These are phyloP conservation scores for Macropus fuliginosus DNA, from an alignment of 2,797 vertebrate species.

Conservation along the genomic window DNA sequence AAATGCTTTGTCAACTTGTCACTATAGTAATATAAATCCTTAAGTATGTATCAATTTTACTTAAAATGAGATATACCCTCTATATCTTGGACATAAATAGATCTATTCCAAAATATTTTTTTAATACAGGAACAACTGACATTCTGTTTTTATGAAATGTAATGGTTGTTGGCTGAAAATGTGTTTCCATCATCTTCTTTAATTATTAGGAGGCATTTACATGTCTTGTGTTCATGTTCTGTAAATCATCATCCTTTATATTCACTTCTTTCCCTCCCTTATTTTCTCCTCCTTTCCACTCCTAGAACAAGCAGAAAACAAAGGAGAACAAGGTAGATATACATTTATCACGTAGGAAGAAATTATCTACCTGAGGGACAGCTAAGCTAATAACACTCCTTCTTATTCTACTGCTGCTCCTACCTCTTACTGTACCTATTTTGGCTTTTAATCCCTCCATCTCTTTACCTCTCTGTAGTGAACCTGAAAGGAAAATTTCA, in stretches of 20 bases:
- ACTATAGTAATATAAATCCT: neutral
- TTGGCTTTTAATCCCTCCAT: neutral
- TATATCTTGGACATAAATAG: neutral
- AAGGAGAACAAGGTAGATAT: neutral
- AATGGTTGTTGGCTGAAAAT: neutral
- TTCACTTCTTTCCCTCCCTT: neutral
- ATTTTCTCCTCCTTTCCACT: neutral
- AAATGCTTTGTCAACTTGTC: neutral
- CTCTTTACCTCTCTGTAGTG: neutral
- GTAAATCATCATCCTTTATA: neutral
- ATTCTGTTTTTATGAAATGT: neutral
- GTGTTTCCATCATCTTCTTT: neutral
- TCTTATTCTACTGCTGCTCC: neutral
- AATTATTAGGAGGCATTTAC: neutral
- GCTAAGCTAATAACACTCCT: neutral
- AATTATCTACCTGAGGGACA: neutral
- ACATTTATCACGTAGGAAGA: neutral
- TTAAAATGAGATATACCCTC: neutral
- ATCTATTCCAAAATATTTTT: neutral
- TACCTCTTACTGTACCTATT: neutral
- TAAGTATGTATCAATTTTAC: neutral
- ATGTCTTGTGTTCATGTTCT: neutral
- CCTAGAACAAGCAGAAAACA: neutral
- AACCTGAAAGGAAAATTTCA: neutral
- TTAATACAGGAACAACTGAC: neutral